Base-by-base conservation (phyloP, 2,888 invertebrate species). In the Heliconius hortense region DNA sequence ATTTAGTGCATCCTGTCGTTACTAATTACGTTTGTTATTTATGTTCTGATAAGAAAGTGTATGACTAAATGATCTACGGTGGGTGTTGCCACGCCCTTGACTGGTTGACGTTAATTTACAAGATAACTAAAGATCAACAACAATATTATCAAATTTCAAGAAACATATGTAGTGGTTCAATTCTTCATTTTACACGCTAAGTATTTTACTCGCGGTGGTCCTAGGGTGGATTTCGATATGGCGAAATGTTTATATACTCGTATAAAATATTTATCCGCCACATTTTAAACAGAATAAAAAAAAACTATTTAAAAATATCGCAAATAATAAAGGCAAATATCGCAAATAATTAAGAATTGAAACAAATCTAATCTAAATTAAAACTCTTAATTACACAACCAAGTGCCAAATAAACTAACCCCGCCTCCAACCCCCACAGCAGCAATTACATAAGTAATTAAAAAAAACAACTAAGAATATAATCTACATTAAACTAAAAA, bases 1-100 rank as follows among this genome's bases (percentile, higher is more conserved):
- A 72, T 75, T 74, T 39, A 75, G 75, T 73, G 71, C 75, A 48
- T 63, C 59, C 59, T 75, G 73, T 64, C 75, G 31, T 67, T 68
- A 63, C 69, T 73, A 73, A 77, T 77, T 74, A 39, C 72, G 24
- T 72, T 43, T 63, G 64, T 74, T 66, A 76, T 76, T 77, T 68
- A 77, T 63, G 31, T 24, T 3, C 39, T 60, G 69, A 63, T 73
- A 76, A 74, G 60, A 66, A 13, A 72, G 31, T 72, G 72, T 53
- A 70, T 39, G 59, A 70, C 70, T 68, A 31, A 56, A 11, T n/a
- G 31, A 69, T 31, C 11, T 31, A 31, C 13, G 69, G 28, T 56
- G 13, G 53, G 48, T 39, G 35, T 39, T 24, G 31, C 69, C 35
- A 69, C 53, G 69, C 69, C 56, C 56, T 56, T 53, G 68, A 53